These are phyloP conservation scores for Seriola aureovittata DNA, from an alignment of 2,113 vertebrate genomes.

Conservation along the genomic window DNA sequence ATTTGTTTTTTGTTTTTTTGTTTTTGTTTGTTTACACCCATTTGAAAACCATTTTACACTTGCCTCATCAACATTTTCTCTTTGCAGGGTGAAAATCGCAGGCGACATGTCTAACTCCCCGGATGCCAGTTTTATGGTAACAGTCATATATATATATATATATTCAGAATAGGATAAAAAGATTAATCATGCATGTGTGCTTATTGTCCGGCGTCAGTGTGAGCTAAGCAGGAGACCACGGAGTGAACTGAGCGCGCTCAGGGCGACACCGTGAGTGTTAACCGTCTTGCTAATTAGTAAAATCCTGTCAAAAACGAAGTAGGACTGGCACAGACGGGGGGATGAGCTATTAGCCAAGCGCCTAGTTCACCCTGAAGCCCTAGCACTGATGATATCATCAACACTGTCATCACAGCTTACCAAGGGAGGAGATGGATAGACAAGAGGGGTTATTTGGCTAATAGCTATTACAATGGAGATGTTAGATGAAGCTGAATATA, in stretches of 20 bases:
- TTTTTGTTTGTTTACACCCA: constrained; percentile 16
- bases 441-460: constrained; percentile 56
- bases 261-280: constrained; percentile 74
- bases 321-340: constrained; percentile 43
- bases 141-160: neutral
- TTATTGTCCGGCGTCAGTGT: constrained; percentile 27
- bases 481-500: constrained; percentile 38
- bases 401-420: constrained; percentile 69
- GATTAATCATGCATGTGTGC: constrained; percentile 24
- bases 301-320: constrained; percentile 71
- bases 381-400: constrained; percentile 68
- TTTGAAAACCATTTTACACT: constrained; percentile 38
- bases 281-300: constrained; percentile 77
- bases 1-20: constrained; percentile 39
- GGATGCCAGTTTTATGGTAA: neutral
- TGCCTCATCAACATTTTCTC: constrained; percentile 23
- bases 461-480: constrained; percentile 40
- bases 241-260: constrained; percentile 35
- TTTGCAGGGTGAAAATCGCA: constrained; percentile 16
- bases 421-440: constrained; percentile 51
- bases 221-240: constrained; percentile 8
- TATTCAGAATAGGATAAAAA: constrained; percentile 23
- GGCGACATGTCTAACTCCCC: constrained; percentile 10
- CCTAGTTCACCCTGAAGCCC: constrained; percentile 63
- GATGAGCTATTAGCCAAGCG: constrained; percentile 68